Percentiles rank a stretch among this genome's conserved stretches.
Conservation (phyloP, 1,140 invertebrate species). For the Rhopalosiphum maidis region DNA sequence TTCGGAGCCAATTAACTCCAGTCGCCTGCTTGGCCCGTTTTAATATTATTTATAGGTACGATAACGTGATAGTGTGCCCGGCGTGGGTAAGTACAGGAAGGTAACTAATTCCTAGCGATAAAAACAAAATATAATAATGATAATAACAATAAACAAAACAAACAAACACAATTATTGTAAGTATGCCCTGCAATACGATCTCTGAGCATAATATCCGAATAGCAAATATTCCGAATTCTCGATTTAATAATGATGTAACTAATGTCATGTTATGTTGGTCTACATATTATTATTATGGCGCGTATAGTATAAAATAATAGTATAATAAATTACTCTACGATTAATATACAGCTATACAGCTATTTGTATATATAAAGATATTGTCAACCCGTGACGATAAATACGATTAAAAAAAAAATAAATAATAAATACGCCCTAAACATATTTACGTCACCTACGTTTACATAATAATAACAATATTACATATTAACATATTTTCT, state of each 20-base stretch:
- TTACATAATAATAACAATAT: constrained; percentile 4
- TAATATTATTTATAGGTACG: neutral
- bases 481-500: neutral
- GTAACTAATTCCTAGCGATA: neutral
- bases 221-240: neutral
- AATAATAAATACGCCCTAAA: constrained; percentile 20
- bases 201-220: neutral
- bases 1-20: neutral
- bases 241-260: neutral
- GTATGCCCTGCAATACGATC: neutral
- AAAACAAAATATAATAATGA: neutral
- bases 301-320: neutral
- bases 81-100: neutral
- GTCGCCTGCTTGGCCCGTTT: neutral
- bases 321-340: constrained; percentile 28
- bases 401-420: neutral
- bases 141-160: neutral
- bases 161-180: neutral
- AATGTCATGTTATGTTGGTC: neutral
- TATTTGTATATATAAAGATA: constrained; percentile 8
- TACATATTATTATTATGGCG: constrained; percentile 3
- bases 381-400: neutral
- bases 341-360: constrained; percentile 12
- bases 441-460: constrained; percentile 11
- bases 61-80: neutral